Evolutionary conservation across 2,888 invertebrate genomes (phyloP), one percentile per base, ranked within the genome.

Genomic region (Helleia helle): DNA sequence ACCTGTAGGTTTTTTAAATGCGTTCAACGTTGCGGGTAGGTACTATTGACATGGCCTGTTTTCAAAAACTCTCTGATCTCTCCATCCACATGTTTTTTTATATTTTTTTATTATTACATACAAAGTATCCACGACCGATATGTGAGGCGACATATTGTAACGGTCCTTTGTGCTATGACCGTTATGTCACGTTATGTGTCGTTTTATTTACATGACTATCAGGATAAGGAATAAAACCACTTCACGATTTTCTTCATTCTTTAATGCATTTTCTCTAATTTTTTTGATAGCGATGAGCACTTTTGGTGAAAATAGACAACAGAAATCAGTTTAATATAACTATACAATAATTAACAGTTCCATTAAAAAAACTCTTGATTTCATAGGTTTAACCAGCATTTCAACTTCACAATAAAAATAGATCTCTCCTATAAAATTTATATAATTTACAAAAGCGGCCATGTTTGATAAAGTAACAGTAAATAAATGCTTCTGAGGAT

Each of bases 221-320:
- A n/a, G 3, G 6, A 2, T 9, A 30, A 22, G 12, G 13, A 51
- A 40, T 49, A 43, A 77, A 75, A 79, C 71, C 62, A 67, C 47
- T 36, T 47, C 37, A 46, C 65, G 47, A 62, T 75, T 81, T 75
- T 81, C 80, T 73, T 80, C 83, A 76, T 81, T 80, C 77, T 85
- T 86, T 86, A 86, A 85, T 86, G 86, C 85, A 80, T 80, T 84
- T 85, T 84, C 69, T 74, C 84, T 85, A 85, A 84, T 79, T 81
- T 83, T 84, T 77, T 84, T 81, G 88, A 88, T 87, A 88, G 88
- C 88, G 86, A 87, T 88, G 89, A 89, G 89, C 89, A 89, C 88
- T 88, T 89, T 88, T 87, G 88, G 89, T 88, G 88, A 88, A 88
- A 88, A 80, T 79, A 84, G 83, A 73, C 80, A 80, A 75, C 75